Conservation (phyloP, 2,797 vertebrate genomes). For the Myotis pilosus region DNA sequence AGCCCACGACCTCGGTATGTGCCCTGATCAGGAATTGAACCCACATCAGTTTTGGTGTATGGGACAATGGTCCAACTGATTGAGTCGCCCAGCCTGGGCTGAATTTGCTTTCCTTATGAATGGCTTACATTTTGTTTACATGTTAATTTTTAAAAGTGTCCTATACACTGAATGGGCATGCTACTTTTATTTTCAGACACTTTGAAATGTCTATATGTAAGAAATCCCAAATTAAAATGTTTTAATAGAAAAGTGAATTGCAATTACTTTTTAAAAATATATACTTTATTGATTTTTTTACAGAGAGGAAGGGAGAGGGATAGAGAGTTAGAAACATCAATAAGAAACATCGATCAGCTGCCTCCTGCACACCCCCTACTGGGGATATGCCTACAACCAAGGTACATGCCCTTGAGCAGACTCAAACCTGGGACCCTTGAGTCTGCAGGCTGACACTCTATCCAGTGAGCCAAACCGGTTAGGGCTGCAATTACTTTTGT, state of each 20-base stretch:
- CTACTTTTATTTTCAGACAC: not conserved
- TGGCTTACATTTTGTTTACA: not conserved
- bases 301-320: too few relatives aligned
- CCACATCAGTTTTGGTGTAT: not conserved
- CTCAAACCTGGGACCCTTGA: too few relatives aligned
- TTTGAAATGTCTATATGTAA: not conserved
- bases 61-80: not conserved
- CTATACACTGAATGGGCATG: not conserved
- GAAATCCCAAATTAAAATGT: not conserved
- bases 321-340: too few relatives aligned
- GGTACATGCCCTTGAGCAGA: too few relatives aligned
- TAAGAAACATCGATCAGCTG: too few relatives aligned
- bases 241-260: not conserved
- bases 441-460: too few relatives aligned
- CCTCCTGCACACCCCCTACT: too few relatives aligned
- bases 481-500: not conserved
- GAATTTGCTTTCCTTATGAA: not conserved
- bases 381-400: too few relatives aligned
- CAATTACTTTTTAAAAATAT: not conserved
- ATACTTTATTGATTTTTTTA: too few relatives aligned
- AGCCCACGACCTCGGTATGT: not conserved
- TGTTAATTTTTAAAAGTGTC: not conserved
- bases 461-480: too few relatives aligned
- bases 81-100: not conserved
- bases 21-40: not conserved